These are phyloP conservation scores for Argyresthia goedartella DNA, from an alignment of 2,888 invertebrate species.

Conservation along the genomic window DNA sequence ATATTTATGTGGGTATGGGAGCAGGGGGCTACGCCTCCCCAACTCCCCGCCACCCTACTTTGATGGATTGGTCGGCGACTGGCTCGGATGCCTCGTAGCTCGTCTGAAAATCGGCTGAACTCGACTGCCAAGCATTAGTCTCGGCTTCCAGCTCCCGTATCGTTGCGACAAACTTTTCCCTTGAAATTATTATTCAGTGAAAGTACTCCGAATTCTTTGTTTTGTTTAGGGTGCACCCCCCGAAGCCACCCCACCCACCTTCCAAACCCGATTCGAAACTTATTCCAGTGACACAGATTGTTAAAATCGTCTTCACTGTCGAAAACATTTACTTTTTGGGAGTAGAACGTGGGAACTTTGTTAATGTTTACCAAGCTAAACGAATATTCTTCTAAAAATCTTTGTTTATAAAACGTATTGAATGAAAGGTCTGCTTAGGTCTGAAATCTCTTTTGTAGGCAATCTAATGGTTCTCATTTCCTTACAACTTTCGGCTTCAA, in stretches of 20 bases:
- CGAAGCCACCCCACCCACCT: constrained; percentile 19
- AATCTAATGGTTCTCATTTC: too few species aligned
- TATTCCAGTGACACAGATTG: constrained; percentile 35
- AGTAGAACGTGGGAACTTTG: constrained; percentile 8
- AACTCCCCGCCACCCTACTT: constrained; percentile 58
- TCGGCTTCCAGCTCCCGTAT: constrained; percentile 48
- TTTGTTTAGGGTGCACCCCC: constrained; percentile 42
- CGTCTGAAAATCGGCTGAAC: constrained; percentile 58
- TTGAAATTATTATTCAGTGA: constrained; percentile 59
- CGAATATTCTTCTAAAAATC: too few species aligned
- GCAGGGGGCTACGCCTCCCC: constrained; percentile 54
- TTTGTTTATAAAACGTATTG: too few species aligned
- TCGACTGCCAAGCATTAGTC: constrained; percentile 49
- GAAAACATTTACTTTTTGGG: constrained; percentile 16
- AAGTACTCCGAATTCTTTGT: constrained; percentile 58
- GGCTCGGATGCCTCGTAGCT: constrained; percentile 45
- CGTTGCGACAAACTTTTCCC: constrained; percentile 50
- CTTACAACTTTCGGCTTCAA: too few species aligned
- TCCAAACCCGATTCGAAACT: constrained; percentile 27
- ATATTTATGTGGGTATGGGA: constrained; percentile 68
- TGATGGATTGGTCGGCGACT: constrained; percentile 70
- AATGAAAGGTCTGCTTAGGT: too few species aligned
- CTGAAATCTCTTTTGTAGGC: too few species aligned
- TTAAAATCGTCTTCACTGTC: constrained; percentile 22
- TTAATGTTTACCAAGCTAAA: neutral